Percentiles rank a stretch among this genome's conserved stretches.
Evolutionary conservation across 92 coral and sea anemone genomes (phyloP).

Genomic region (Porites cylindrica): DNA sequence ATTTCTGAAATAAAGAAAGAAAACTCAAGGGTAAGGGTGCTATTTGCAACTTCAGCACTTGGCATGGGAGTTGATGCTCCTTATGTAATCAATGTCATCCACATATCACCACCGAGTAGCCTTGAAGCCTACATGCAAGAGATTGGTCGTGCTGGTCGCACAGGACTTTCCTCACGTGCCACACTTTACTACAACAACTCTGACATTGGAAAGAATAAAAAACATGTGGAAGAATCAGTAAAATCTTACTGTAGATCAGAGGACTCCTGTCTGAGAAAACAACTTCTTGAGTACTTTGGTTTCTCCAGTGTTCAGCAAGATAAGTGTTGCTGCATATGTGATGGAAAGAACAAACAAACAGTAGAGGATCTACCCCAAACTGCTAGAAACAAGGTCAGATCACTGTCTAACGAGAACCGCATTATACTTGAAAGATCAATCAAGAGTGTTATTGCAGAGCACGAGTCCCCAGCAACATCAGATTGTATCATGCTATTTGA

Average conservation of each 20-base stretch:
- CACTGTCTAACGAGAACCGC: not conserved
- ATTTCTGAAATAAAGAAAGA: slow-evolving; percentile 66
- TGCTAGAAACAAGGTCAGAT: slow-evolving; percentile 58
- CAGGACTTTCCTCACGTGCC: too few species aligned
- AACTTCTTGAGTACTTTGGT: slow-evolving; percentile 57
- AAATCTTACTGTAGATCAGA: slow-evolving; percentile 38
- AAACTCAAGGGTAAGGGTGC: slow-evolving; percentile 63
- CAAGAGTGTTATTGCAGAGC: slow-evolving; percentile 40
- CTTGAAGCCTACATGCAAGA: slow-evolving; percentile 78
- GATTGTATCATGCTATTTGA: slow-evolving; percentile 39
- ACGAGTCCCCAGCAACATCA: slow-evolving; percentile 19
- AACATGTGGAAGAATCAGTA: too few species aligned
- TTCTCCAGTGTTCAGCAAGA: slow-evolving; percentile 36
- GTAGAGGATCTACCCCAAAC: slow-evolving; percentile 19
- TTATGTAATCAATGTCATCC: slow-evolving; percentile 60
- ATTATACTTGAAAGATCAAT: slow-evolving; percentile 52
- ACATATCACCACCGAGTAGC: slow-evolving; percentile 66
- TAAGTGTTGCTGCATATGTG: slow-evolving; percentile 73
- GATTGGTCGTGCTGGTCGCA: slow-evolving; percentile 19
- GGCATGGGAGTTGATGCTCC: slow-evolving; percentile 56
- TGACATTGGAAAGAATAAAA: too few species aligned
- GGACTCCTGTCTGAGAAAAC: slow-evolving; percentile 50
- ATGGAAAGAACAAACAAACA: slow-evolving; percentile 38
- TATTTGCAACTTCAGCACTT: slow-evolving; percentile 67
- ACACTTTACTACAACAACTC: too few species aligned